phyloP scores from a whole-genome alignment of 2,888 invertebrate genomes.

The Resseliella maxima region DNA sequence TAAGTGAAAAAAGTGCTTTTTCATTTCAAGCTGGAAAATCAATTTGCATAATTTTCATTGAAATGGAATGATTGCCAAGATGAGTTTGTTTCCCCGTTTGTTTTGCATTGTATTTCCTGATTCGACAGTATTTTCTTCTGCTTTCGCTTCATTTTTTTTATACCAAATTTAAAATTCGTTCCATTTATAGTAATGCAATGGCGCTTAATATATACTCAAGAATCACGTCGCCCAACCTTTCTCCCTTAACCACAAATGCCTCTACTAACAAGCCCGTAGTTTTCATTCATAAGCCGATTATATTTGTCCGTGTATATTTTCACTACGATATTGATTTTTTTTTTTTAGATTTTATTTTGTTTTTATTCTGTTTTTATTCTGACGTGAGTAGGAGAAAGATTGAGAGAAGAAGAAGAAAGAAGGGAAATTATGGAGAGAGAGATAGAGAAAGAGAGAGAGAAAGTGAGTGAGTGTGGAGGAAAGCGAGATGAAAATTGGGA shows the following conservation, averaged over 20 bases:
- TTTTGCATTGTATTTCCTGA: conserved; percentile 21
- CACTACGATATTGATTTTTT: not conserved
- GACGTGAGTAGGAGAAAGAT: too few relatives aligned
- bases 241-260: not conserved
- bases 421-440: too few relatives aligned
- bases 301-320: not conserved
- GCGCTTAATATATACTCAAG: not conserved
- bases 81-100: conserved; percentile 6
- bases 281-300: conserved; percentile 39
- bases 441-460: too few relatives aligned
- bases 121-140: not conserved
- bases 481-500: too few relatives aligned
- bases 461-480: not conserved
- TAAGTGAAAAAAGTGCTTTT: not conserved
- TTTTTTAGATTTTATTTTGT: not conserved
- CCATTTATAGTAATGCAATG: not conserved
- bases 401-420: too few relatives aligned
- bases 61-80: conserved; percentile 31
- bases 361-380: too few relatives aligned
- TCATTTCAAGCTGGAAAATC: conserved; percentile 37
- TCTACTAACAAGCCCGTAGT: not conserved
- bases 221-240: not conserved
- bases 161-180: not conserved
- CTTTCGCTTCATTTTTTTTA: not conserved
- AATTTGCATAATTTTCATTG: conserved; percentile 51